Evolutionary conservation across 2,113 vertebrate genomes (phyloP).

Genomic region (Eolophus roseicapilla): DNA sequence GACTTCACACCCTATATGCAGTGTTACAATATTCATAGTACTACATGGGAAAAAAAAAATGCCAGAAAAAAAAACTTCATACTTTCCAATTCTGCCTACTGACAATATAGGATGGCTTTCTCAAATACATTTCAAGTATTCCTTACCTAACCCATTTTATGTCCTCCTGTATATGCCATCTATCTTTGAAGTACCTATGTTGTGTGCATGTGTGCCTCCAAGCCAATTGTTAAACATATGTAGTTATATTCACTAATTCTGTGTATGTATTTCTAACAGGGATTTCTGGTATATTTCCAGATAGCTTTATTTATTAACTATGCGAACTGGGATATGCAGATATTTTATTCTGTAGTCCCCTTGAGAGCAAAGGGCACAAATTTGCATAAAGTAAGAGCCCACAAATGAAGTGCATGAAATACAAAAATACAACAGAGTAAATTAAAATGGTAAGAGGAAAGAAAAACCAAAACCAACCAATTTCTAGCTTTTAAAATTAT

Average conservation of each 20-base stretch:
- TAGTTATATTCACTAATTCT: not conserved
- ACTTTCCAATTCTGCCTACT: not conserved
- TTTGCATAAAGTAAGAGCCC: not conserved
- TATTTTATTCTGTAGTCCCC: not conserved
- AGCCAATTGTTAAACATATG: not conserved
- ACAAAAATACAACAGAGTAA: not conserved
- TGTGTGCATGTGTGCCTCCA: not conserved
- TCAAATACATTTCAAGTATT: not conserved
- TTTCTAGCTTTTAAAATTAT: not conserved
- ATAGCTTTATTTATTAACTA: slow-evolving; percentile 36
- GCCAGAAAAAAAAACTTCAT: not conserved
- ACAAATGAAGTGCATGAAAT: not conserved
- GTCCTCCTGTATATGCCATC: not conserved
- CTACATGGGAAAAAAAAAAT: not conserved
- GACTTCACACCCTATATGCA: not conserved
- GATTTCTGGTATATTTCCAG: slow-evolving; percentile 43
- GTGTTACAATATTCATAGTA: not conserved
- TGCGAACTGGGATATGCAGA: not conserved
- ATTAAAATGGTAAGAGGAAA: not conserved
- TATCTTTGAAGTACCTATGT: not conserved
- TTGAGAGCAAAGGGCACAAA: not conserved
- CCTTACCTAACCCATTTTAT: not conserved
- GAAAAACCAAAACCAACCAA: not conserved
- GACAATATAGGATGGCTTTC: not conserved
- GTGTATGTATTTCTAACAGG: not conserved